phyloP scores from a whole-genome alignment of 92 coral and sea anemone species.

The Porites evermanni region DNA sequence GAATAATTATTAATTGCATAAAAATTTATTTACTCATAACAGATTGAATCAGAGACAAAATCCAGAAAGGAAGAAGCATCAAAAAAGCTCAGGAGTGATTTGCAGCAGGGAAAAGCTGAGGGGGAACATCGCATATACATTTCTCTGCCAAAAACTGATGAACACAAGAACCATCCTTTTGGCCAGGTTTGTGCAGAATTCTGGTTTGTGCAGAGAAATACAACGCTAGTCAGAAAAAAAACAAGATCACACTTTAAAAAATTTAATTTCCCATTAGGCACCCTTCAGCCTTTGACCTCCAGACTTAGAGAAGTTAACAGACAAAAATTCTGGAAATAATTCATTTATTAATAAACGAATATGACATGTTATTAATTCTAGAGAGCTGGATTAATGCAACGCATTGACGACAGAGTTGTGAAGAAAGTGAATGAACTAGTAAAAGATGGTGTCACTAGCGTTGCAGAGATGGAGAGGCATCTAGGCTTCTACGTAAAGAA shows the following conservation, averaged over 20 bases:
- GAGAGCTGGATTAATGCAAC: conserved; percentile 52
- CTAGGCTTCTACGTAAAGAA: conserved; percentile 36
- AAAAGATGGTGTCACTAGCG: conserved; percentile 55
- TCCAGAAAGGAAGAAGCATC: conserved; percentile 37
- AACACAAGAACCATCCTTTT: conserved; percentile 5
- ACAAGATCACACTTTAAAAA: no score
- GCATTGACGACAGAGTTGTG: conserved; percentile 43
- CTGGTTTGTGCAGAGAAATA: no score
- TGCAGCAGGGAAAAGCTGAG: conserved; percentile 15
- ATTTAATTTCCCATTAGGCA: no score
- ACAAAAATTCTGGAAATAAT: no score
- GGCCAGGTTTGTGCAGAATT: no score
- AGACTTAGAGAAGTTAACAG: no score
- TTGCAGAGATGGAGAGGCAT: conserved; percentile 69
- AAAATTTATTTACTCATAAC: neutral
- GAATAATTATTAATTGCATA: neutral
- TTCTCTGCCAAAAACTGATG: conserved; percentile 43
- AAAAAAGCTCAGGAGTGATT: conserved; percentile 24
- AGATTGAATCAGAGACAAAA: conserved; percentile 39
- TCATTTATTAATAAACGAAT: neutral
- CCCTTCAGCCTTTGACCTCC: no score
- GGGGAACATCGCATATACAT: conserved; percentile 47
- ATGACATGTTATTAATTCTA: neutral
- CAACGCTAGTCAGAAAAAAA: no score
- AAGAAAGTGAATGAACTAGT: conserved; percentile 59